These are phyloP conservation scores for Petaurus breviceps DNA, from an alignment of 2,113 vertebrate species.

Conservation along the genomic window DNA sequence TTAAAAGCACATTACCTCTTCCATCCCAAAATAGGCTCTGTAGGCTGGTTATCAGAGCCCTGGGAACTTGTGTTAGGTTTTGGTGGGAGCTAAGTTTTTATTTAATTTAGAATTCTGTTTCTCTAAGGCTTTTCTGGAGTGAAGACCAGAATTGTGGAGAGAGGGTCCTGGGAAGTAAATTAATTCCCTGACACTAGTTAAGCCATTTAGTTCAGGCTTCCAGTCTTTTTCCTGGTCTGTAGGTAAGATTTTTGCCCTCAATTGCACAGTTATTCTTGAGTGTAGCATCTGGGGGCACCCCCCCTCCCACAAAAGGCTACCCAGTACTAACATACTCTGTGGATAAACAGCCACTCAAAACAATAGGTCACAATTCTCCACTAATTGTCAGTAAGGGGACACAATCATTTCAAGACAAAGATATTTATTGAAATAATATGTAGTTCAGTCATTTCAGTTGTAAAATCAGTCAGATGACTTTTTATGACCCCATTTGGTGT, in stretches of 20 bases:
- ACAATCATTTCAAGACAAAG: background rate
- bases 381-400: background rate
- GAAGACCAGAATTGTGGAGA: slow-evolving; percentile 34
- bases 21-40: slow-evolving; percentile 58
- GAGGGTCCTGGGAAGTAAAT: background rate
- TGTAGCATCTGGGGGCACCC: background rate
- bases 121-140: slow-evolving; percentile 29
- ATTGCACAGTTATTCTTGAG: background rate
- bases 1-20: slow-evolving; percentile 69
- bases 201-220: background rate
- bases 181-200: background rate
- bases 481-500: background rate
- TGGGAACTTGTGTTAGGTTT: slow-evolving; percentile 38
- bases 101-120: background rate
- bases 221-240: background rate
- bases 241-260: background rate
- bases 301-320: background rate
- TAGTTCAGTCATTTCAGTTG: background rate
- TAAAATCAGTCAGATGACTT: no score
- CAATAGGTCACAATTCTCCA: background rate
- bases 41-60: slow-evolving; percentile 62
- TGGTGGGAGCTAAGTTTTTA: slow-evolving; percentile 40
- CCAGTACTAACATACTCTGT: background rate
- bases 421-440: background rate
- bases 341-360: background rate